A percentile compares a stretch with the other conserved stretches of the same genome.
These are phyloP conservation scores for Hiodon tergisus DNA, from an alignment of 2,113 vertebrate genomes.

Conservation along the genomic window DNA sequence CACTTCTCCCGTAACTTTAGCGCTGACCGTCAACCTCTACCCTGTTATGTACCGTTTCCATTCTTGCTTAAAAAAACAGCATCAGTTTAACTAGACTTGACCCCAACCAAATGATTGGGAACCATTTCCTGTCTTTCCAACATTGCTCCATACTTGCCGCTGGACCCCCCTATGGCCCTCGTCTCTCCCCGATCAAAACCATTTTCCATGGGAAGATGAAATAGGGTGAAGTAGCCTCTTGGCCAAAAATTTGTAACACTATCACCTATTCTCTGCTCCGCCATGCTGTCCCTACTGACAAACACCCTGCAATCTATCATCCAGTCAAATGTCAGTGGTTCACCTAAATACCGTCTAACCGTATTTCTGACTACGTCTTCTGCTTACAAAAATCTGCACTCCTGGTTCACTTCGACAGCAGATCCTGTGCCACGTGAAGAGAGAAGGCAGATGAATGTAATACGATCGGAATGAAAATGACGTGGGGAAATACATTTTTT, in stretches of 20 bases:
- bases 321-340: not conserved
- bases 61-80: too few species aligned
- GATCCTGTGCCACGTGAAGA: not conserved
- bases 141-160: constrained; percentile 25
- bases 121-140: constrained; percentile 28
- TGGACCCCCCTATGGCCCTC: constrained; percentile 6
- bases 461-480: not conserved
- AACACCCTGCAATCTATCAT: constrained; percentile 43
- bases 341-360: constrained; percentile 44
- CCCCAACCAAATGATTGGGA: too few species aligned
- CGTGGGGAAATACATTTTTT: constrained; percentile 10
- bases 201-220: not conserved
- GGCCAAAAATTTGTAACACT: not conserved
- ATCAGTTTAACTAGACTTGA: too few species aligned
- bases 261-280: not conserved
- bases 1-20: not conserved
- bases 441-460: not conserved
- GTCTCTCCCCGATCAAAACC: not conserved
- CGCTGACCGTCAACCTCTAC: too few species aligned
- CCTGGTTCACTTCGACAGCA: not conserved
- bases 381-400: constrained; percentile 6
- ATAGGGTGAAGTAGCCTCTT: not conserved
- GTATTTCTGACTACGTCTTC: constrained; percentile 33
- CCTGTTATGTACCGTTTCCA: too few species aligned
- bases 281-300: constrained; percentile 16